These are phyloP conservation scores for Plebejus anna DNA, from an alignment of 2,888 invertebrate species.

Conservation along the genomic window DNA sequence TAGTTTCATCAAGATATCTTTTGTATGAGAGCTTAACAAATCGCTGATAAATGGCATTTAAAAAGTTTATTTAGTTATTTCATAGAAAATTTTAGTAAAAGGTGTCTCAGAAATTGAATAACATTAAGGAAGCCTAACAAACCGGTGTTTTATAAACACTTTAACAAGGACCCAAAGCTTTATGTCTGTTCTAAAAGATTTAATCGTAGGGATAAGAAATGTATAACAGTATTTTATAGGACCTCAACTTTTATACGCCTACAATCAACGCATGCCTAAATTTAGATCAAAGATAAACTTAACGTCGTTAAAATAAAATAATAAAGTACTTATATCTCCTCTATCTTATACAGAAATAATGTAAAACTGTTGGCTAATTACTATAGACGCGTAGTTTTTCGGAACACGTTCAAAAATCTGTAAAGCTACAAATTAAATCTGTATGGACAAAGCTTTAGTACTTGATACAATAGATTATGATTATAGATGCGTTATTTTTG, in stretches of 20 bases:
- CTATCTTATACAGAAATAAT: not conserved
- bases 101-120: too few relatives aligned
- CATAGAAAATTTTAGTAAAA: too few relatives aligned
- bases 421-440: not conserved
- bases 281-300: not conserved
- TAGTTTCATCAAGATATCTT: not conserved
- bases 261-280: not conserved
- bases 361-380: not conserved
- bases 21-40: not conserved
- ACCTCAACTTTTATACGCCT: slow-evolving; percentile 4
- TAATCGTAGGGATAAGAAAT: slow-evolving; percentile 5
- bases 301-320: not conserved
- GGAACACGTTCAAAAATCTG: too few relatives aligned
- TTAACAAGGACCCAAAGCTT: not conserved
- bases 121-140: not conserved
- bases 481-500: too few relatives aligned
- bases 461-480: too few relatives aligned
- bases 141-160: not conserved
- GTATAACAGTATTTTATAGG: slow-evolving; percentile 15
- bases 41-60: not conserved
- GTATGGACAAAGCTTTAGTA: not conserved
- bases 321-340: not conserved
- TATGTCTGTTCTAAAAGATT: not conserved
- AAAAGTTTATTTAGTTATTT: not conserved
- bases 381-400: too few relatives aligned